Percentiles rank a stretch among this genome's conserved stretches.
phyloP scores from a whole-genome alignment of 2,113 vertebrate genomes.

The Macrotis lagotis region DNA sequence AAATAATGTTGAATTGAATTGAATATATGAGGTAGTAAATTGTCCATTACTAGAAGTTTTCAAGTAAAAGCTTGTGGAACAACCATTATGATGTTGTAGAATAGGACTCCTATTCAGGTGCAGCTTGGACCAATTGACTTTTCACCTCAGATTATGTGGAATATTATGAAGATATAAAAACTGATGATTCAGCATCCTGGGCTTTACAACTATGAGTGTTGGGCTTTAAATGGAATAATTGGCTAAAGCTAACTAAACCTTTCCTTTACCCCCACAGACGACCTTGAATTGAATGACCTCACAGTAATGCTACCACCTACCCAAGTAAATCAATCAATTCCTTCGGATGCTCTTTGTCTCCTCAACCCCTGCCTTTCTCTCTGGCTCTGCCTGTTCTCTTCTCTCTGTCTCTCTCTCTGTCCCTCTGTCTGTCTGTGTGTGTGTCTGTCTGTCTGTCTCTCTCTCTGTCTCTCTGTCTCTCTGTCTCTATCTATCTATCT shows the following conservation, averaged over 20 bases:
- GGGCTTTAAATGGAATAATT: neutral
- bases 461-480: too few species aligned
- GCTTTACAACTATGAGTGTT: neutral
- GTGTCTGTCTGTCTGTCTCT: too few species aligned
- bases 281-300: too few species aligned
- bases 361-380: neutral
- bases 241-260: too few species aligned
- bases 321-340: too few species aligned
- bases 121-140: neutral
- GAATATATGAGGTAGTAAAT: neutral
- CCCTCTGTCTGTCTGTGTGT: too few species aligned
- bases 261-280: slow-evolving; percentile 19
- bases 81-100: neutral
- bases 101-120: neutral
- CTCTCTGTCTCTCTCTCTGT: too few species aligned
- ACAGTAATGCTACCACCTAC: neutral
- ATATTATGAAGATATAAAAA: neutral
- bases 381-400: too few species aligned
- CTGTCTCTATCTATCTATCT: neutral
- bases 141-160: neutral
- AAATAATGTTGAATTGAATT: neutral
- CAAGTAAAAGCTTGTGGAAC: neutral
- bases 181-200: too few species aligned
- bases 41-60: neutral
- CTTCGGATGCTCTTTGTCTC: too few species aligned